These are phyloP conservation scores for Tiliacea citrago DNA, from an alignment of 2,888 invertebrate species.

Conservation along the genomic window DNA sequence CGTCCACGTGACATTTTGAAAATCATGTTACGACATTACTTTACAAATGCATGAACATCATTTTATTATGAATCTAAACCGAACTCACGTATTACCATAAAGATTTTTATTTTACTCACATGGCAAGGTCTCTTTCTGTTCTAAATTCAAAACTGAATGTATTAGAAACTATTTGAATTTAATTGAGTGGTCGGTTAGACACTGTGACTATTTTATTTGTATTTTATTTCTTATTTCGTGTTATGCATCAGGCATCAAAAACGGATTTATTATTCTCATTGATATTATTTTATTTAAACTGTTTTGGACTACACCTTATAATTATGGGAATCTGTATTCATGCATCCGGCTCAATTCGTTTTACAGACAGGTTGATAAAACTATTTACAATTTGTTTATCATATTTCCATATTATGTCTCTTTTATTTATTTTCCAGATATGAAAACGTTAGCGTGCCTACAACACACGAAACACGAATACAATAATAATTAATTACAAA, in stretches of 20 bases:
- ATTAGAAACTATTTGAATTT: conserved; percentile 65
- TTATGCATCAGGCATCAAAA: conserved; percentile 1
- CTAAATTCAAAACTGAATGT: conserved; percentile 62
- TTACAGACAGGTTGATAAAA: conserved; percentile 29
- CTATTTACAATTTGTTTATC: conserved; percentile 17
- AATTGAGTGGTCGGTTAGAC: conserved; percentile 15
- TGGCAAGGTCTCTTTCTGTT: conserved; percentile 71
- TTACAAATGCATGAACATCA: conserved; percentile 79
- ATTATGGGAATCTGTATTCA: conserved; percentile 31
- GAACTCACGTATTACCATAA: conserved; percentile 78
- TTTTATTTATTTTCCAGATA: conserved; percentile 37
- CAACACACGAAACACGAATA: conserved; percentile 51
- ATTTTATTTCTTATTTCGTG: neutral
- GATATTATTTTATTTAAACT: conserved; percentile 12
- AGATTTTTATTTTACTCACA: conserved; percentile 74
- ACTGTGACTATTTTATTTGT: conserved; percentile 3
- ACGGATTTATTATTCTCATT: neutral
- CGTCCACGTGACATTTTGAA: conserved; percentile 78
- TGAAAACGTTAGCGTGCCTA: conserved; percentile 30
- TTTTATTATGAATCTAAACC: conserved; percentile 86
- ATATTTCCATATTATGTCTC: conserved; percentile 30
- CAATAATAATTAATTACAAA: conserved; percentile 65
- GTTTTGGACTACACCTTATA: neutral
- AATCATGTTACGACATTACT: conserved; percentile 76
- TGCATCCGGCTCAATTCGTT: conserved; percentile 28